Evolutionary conservation across 2,113 vertebrate species (phyloP), one percentile per base, ranked within the genome.

Genomic region (Synchiropus splendidus): DNA sequence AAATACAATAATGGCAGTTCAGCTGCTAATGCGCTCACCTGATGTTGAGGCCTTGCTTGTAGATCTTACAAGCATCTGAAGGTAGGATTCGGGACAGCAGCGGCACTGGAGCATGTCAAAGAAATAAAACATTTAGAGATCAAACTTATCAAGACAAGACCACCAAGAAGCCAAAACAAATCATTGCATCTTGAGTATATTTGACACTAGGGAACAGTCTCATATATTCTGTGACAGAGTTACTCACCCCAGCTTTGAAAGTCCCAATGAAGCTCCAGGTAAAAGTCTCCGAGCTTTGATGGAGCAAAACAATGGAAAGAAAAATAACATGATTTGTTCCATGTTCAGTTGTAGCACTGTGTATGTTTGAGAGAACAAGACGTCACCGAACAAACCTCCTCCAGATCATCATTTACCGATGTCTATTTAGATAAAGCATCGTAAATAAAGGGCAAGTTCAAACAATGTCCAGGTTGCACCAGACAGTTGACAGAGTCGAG

Each of bases 231-330:
- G 2, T 31, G 8, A 36, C n/a, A 17, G 16, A 39, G 15, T 1
- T 31, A 82, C 93, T 96, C 86, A 98, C 95, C 95, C 95, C 95
- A 99, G 79, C 94, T 99, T 86, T 99, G 94, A 85, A 99, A 99
- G 82, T 99, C 95, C 95, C 95, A 99, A 80, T 99, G 95, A 85
- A 99, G 92, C 80, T 98, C 92, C 84, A 97, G 81, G 79, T 98
- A 98, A 85, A 99, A 99, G 77, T 98, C 92, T 67, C 95, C 94
- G 61, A 99, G 89, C 95, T 99, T 79, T 48, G 80, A 80, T 78
- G 67, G 58, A 42, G 60, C 17, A 74, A 2, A 32, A 76, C 4
- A 45, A 64, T 36, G 54, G 13, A 8, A 21, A 17, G 12, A 14
- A 9, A 31, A 35, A 33, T 1, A 1, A 27, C 14, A 31, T 10